These are phyloP conservation scores for Apolygus lucorum DNA, from an alignment of 1,140 invertebrate species.

Conservation along the genomic window DNA sequence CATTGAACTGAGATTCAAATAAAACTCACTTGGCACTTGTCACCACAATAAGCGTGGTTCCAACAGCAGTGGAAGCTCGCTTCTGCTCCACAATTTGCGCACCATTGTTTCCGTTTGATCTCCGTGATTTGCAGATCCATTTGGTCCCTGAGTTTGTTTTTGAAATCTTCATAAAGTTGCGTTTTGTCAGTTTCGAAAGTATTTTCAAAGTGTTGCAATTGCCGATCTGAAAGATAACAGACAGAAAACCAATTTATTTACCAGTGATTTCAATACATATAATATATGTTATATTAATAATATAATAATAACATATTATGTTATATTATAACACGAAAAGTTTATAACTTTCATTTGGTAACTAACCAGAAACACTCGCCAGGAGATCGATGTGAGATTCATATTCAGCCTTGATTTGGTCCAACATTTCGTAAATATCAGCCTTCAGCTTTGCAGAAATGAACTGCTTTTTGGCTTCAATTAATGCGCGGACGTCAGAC, in stretches of 20 bases:
- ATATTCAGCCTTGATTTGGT: not conserved
- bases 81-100: conserved; percentile 72
- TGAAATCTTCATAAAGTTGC: not conserved
- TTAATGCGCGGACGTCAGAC: not conserved
- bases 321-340: too few species aligned
- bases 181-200: not conserved
- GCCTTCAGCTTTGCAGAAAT: not conserved
- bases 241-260: too few species aligned
- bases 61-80: conserved; percentile 88
- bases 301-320: too few species aligned
- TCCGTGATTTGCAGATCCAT: not conserved
- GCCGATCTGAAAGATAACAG: not conserved
- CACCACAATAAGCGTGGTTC: conserved; percentile 88
- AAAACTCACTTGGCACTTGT: conserved; percentile 57
- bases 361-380: not conserved
- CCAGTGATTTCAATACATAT: too few species aligned
- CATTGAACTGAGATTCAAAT: too few species aligned
- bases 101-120: conserved; percentile 20
- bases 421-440: not conserved
- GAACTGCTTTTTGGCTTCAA: not conserved
- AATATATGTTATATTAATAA: too few species aligned
- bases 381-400: not conserved
- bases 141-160: not conserved
- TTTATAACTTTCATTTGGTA: too few species aligned
- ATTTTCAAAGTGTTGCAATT: not conserved